Percentiles rank a stretch among this genome's conserved stretches.
Conservation (phyloP, 92 coral and sea anemone genomes). For the Diadumene lineata region DNA sequence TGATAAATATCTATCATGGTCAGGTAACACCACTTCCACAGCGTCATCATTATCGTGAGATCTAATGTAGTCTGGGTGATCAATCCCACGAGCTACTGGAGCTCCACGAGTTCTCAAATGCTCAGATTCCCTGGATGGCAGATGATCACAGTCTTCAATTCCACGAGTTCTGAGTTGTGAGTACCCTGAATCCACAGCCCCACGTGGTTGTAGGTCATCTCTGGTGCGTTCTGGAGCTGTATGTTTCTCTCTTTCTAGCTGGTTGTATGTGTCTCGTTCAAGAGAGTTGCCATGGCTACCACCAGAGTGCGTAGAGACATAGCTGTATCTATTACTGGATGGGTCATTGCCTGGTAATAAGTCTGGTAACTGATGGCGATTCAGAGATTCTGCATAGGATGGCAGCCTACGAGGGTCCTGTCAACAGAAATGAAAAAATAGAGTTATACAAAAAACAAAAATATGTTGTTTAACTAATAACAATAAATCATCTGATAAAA, state of each 20-base stretch:
- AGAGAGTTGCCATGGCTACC: constrained; percentile 31
- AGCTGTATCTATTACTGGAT: neutral
- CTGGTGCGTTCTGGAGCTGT: neutral
- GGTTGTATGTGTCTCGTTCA: constrained; percentile 31
- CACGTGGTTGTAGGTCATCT: neutral
- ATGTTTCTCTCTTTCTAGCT: constrained; percentile 3
- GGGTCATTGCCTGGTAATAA: constrained; percentile 64
- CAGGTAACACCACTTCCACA: neutral
- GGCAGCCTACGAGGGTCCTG: constrained; percentile 65
- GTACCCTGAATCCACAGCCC: neutral
- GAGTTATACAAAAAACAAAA: too few species aligned
- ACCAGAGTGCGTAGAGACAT: constrained; percentile 23
- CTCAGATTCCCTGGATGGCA: neutral
- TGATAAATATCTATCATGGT: neutral
- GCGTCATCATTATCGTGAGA: neutral
- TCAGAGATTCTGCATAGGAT: constrained; percentile 74
- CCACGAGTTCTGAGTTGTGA: too few species aligned
- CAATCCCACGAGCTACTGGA: neutral
- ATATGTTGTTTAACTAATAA: too few species aligned
- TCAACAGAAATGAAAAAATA: too few species aligned
- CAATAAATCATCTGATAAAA: too few species aligned
- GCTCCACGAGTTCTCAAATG: neutral
- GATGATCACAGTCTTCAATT: too few species aligned
- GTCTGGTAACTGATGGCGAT: constrained; percentile 74
- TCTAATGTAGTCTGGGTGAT: neutral